A percentile compares a stretch with the other conserved stretches of the same genome.
These are phyloP conservation scores for Ennomos fuscantarius DNA, from an alignment of 2,888 invertebrate species.

Conservation along the genomic window DNA sequence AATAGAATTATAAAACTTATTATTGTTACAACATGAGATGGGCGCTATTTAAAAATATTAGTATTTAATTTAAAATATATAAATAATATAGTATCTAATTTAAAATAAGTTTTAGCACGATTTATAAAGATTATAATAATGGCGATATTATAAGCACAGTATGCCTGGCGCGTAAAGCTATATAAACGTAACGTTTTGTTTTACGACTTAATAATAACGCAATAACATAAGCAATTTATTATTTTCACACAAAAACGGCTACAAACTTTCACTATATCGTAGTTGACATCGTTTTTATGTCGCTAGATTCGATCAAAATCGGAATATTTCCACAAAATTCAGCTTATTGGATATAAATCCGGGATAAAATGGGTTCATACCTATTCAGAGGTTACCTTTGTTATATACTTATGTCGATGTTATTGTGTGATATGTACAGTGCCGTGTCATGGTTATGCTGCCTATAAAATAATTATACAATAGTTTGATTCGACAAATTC, in stretches of 20 bases:
- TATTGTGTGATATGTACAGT: constrained; percentile 28
- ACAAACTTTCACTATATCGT: constrained; percentile 52
- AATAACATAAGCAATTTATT: constrained; percentile 56
- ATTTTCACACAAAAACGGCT: constrained; percentile 52
- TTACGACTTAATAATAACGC: constrained; percentile 54
- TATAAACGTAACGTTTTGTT: constrained; percentile 52
- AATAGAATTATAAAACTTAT: too few relatives aligned
- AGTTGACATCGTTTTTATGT: constrained; percentile 53
- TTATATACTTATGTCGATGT: constrained; percentile 36
- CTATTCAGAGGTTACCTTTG: constrained; percentile 52
- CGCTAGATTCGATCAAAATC: constrained; percentile 61
- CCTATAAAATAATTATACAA: not conserved
- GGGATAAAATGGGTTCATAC: constrained; percentile 71
- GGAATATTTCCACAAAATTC: constrained; percentile 64
- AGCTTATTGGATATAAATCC: constrained; percentile 76
- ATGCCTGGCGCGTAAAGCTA: constrained; percentile 44
- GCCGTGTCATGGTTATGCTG: not conserved
- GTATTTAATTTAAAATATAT: too few relatives aligned
- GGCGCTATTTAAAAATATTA: too few relatives aligned
- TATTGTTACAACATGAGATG: too few relatives aligned
- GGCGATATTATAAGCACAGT: constrained; percentile 49
- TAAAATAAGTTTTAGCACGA: constrained; percentile 25
- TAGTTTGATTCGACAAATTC: not conserved
- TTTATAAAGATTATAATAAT: constrained; percentile 46
- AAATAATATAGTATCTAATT: too few relatives aligned